Evolutionary conservation across 2,888 invertebrate genomes (phyloP).

Genomic region (Syritta pipiens): DNA sequence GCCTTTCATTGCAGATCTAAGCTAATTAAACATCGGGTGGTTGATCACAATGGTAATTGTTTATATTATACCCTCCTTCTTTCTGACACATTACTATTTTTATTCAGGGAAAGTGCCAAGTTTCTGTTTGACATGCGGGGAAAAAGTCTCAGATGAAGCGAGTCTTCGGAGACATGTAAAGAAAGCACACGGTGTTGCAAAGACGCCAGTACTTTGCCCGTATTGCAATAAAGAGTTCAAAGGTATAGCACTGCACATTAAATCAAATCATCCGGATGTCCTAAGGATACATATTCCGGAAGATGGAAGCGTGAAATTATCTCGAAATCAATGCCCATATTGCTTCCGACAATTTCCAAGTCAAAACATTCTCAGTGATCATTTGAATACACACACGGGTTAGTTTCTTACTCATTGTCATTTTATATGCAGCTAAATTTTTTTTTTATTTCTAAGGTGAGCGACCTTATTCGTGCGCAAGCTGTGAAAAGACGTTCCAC

Average conservation of each 20-base stretch:
- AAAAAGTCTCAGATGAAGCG: conserved; percentile 5
- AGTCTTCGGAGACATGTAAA: conserved; percentile 14
- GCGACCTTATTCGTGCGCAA: conserved; percentile 21
- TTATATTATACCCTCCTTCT: not conserved
- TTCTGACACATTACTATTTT: too few species aligned
- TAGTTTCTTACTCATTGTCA: not conserved
- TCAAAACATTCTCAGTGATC: conserved; percentile 18
- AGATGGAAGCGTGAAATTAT: not conserved
- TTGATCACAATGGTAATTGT: conserved; percentile 27
- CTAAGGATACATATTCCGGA: conserved; percentile 2
- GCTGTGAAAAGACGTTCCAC: conserved; percentile 28
- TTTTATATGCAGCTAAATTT: not conserved
- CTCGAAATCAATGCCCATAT: conserved; percentile 26
- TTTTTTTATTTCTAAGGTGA: conserved; percentile 11
- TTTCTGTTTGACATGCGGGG: conserved; percentile 33
- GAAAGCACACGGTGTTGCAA: conserved; percentile 10
- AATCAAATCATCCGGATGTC: conserved; percentile 24
- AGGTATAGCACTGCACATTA: conserved; percentile 25
- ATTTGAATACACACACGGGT: conserved; percentile 42
- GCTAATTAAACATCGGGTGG: not conserved
- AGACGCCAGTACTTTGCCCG: conserved; percentile 5
- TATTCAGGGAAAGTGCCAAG: conserved; percentile 14
- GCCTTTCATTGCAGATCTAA: conserved; percentile 8
- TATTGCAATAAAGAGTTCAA: conserved; percentile 38
- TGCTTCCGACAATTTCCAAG: conserved; percentile 22